Base-by-base conservation (phyloP, 2,797 vertebrate species). In the Fundulus diaphanus region DNA sequence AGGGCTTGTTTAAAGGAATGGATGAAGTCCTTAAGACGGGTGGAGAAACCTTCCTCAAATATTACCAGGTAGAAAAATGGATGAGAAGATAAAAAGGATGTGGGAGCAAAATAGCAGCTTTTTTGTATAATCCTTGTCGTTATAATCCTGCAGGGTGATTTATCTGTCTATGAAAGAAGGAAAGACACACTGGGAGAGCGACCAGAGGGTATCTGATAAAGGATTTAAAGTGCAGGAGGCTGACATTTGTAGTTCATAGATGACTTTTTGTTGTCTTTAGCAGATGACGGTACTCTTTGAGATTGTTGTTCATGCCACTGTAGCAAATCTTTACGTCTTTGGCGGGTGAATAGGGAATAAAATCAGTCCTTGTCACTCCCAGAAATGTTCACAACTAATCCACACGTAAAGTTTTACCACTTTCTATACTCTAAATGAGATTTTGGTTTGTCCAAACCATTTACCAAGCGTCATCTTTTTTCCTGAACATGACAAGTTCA, bases 171-270 rank as follows among this genome's bases (percentile, higher is more conserved):
- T 83, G 76, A 87, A 85, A 85, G 15, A 73, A 72, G 46, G 42
- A 74, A 49, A 44, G 54, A 59, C 67, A 44, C 63, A 76, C 42
- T n/a, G 61, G 72, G 70, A 57, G 73, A 75, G 67, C 80, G 40
- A 77, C 76, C 73, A 84, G 63, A 88, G 77, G 84, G 79, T 68
- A 77, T 82, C 83, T 61, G 84, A 83, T 84, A 73, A 9, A 24
- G 71, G 89, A 81, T 89, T 83, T 93, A 94, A 94, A 93, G 92
- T 94, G 92, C 92, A 86, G 85, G 87, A 92, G 88, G 89, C 82
- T 90, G 82, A 85, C 79, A 76, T 89, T 90, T 90, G 74, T 87
- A 88, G 90, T 92, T 85, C 82, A 90, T 88, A 57, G 72, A 88
- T 88, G 52, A 54, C 37, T 31, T 82, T 83, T 83, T 83, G 81